These are phyloP conservation scores for Urocitellus parryii DNA, from an alignment of 2,113 vertebrate species.

Conservation along the genomic window DNA sequence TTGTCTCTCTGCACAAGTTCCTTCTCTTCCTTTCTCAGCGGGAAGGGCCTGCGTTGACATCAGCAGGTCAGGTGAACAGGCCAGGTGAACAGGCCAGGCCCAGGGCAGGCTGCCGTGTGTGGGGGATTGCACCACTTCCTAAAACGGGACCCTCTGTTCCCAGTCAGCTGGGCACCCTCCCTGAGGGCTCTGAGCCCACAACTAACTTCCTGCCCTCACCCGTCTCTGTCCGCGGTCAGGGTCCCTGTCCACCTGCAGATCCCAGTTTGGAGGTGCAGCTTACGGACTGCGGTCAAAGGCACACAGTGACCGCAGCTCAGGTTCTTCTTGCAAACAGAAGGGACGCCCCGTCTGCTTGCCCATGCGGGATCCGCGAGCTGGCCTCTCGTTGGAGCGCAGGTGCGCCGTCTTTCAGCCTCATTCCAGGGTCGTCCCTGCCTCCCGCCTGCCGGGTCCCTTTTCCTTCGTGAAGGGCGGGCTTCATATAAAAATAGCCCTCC, in stretches of 20 bases:
- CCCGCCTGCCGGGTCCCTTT: too few species aligned
- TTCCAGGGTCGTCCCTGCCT: too few species aligned
- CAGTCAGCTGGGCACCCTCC: rapidly evolving
- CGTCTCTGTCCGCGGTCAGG: rapidly evolving
- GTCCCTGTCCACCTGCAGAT: rapidly evolving
- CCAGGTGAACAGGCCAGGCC: not conserved
- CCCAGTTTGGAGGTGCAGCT: rapidly evolving
- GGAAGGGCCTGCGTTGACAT: not conserved
- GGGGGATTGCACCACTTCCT: rapidly evolving
- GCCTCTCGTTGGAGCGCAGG: too few species aligned
- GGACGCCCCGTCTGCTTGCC: too few species aligned
- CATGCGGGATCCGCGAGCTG: too few species aligned
- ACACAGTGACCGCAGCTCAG: too few species aligned
- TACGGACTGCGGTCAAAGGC: rapidly evolving
- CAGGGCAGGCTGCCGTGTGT: not conserved
- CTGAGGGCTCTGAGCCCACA: rapidly evolving
- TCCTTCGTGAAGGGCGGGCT: slow-evolving; percentile 17
- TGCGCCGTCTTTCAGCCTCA: too few species aligned
- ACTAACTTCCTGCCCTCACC: rapidly evolving
- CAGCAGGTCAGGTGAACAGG: not conserved
- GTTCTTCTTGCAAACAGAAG: too few species aligned
- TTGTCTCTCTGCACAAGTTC: not conserved
- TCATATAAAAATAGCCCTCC: slow-evolving; percentile 72
- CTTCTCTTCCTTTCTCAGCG: not conserved
- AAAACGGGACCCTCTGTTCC: not conserved